phyloP scores from a whole-genome alignment of 2,888 invertebrate species.

The Cryptocephalus moraei region DNA sequence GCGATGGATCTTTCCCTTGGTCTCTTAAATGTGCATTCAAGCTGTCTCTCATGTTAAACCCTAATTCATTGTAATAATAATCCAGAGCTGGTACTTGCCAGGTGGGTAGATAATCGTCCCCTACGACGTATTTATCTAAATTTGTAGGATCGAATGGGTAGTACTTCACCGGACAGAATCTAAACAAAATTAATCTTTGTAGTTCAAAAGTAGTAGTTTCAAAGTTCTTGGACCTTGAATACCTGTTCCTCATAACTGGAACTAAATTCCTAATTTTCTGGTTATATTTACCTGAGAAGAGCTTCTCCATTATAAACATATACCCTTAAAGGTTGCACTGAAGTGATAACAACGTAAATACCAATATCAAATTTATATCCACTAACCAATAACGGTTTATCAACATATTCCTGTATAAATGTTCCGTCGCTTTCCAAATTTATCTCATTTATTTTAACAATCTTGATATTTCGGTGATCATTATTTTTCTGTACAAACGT shows the following conservation, averaged over 20 bases:
- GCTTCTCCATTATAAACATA: constrained; percentile 81
- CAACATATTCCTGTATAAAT: constrained; percentile 87
- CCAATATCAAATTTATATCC: constrained; percentile 96
- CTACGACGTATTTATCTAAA: constrained; percentile 85
- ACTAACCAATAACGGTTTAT: constrained; percentile 80
- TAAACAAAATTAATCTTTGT: constrained; percentile 30
- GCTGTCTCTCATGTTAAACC: constrained; percentile 76
- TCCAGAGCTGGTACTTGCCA: constrained; percentile 82
- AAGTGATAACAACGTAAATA: constrained; percentile 84
- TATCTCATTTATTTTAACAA: constrained; percentile 61
- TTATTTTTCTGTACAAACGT: constrained; percentile 88
- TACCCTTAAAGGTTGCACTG: constrained; percentile 77
- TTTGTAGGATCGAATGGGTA: constrained; percentile 76
- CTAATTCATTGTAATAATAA: constrained; percentile 57
- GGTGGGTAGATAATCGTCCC: constrained; percentile 86
- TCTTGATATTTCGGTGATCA: constrained; percentile 77
- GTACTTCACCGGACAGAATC: constrained; percentile 83
- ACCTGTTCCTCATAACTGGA: too few species aligned
- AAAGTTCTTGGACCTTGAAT: not conserved
- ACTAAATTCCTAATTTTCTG: too few species aligned
- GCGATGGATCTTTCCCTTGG: constrained; percentile 57
- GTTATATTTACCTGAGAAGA: constrained; percentile 58
- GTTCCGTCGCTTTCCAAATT: constrained; percentile 59
- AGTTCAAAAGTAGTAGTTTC: not conserved
- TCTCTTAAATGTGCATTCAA: constrained; percentile 66